Evolutionary conservation across 1,140 invertebrate species (phyloP).

Genomic region (Platyura marginata): DNA sequence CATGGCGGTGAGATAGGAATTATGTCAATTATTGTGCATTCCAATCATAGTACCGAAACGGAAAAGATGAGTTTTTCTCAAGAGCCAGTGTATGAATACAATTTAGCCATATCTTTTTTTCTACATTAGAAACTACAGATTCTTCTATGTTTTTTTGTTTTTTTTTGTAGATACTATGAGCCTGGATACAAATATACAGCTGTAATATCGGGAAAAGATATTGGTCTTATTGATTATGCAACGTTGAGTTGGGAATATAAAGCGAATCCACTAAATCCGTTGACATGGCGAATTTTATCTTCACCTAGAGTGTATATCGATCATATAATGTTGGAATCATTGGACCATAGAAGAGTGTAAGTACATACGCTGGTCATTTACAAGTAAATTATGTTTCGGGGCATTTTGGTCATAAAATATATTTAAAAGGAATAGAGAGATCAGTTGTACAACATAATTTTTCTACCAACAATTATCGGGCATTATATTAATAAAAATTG

Average conservation of each 20-base stretch:
- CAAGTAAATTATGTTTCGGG: too few relatives aligned
- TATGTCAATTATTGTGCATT: conserved; percentile 39
- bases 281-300: conserved; percentile 60
- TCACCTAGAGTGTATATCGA: conserved; percentile 50
- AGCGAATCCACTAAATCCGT: conserved; percentile 56
- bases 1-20: conserved; percentile 63
- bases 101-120: not conserved
- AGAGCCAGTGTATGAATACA: conserved; percentile 13
- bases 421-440: too few relatives aligned
- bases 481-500: too few relatives aligned
- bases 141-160: too few relatives aligned
- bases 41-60: conserved; percentile 31
- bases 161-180: conserved; percentile 33
- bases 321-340: conserved; percentile 45
- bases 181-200: conserved; percentile 49
- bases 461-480: too few relatives aligned
- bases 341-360: conserved; percentile 43
- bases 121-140: not conserved
- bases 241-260: conserved; percentile 60
- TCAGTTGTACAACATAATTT: too few relatives aligned
- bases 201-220: conserved; percentile 42
- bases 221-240: conserved; percentile 39
- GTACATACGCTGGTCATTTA: too few relatives aligned
- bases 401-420: too few relatives aligned
- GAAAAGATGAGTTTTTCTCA: conserved; percentile 32